Base-by-base conservation (phyloP, 2,797 vertebrate genomes). In the Sarcoramphus papa region DNA sequence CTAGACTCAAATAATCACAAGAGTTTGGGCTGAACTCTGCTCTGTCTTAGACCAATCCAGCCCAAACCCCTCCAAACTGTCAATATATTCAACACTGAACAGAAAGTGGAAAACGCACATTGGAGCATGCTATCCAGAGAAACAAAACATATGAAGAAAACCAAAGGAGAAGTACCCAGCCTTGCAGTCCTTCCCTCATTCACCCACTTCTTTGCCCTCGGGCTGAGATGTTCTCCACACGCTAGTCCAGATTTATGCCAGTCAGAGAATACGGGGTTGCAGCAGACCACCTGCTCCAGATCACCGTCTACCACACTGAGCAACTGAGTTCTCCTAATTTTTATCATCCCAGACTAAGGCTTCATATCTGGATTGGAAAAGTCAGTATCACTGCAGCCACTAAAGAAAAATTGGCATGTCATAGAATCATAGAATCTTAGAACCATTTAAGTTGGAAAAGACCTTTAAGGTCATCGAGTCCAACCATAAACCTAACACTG, bases 261-360 rank as follows among this genome's bases (percentile, higher is more conserved):
- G 4, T 15, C 27, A 53, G 43, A 56, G 28, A 25, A 21, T 4
- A 15, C 0, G 0, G 27, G 33, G 4, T 9, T 69, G 11, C 35
- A 56, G 25, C 35, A 69, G 41, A 73, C 14, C 10, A 4, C 17
- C 63, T 47, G 25, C 56, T 70, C 25, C 62, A 43, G 31, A 19
- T 30, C 77, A 15, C 10, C 4, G 1, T 5, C 41, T 72, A 62
- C 20, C 2, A 1, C 40, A 57, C 27, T 1, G 2, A 73, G 33
- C 37, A 67, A 13, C 37, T n/a, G 45, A 6, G 5, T 65, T 65
- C 19, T 75, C 41, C 51, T 31, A 1, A 41, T 72, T 74, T 75
- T 31, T 64, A 28, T 30, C 50, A 18, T 24, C n/a, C 17, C 33
- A 54, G 40, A 47, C 16, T 16, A 33, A 75, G 25, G 10, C 18